Evolutionary conservation across 2,797 vertebrate species (phyloP).

Genomic region (Phylloscopus collybita): DNA sequence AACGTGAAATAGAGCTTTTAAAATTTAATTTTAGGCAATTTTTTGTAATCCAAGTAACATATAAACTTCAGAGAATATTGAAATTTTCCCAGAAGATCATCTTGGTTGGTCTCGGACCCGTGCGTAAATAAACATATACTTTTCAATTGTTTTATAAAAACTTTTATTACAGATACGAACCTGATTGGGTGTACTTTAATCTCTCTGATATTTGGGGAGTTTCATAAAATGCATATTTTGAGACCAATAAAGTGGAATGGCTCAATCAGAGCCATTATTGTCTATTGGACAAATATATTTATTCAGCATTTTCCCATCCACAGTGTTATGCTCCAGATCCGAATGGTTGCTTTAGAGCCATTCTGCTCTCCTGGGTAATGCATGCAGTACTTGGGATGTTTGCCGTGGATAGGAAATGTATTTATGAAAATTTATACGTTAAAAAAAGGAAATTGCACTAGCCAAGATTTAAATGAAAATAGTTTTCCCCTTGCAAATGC

Average conservation of each 20-base stretch:
- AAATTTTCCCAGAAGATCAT: constrained; percentile 56
- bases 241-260: constrained; percentile 58
- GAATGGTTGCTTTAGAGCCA: constrained; percentile 70
- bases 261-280: constrained; percentile 69
- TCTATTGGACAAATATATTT: constrained; percentile 54
- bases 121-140: constrained; percentile 64
- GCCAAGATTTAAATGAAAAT: constrained; percentile 50
- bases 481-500: constrained; percentile 9
- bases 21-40: neutral
- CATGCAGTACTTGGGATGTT: constrained; percentile 44
- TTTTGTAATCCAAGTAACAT: constrained; percentile 39
- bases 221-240: constrained; percentile 63
- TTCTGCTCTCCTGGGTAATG: constrained; percentile 67
- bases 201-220: constrained; percentile 68
- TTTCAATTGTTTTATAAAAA: constrained; percentile 72
- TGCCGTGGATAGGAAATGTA: constrained; percentile 61
- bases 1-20: constrained; percentile 12
- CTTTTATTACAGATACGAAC: constrained; percentile 64
- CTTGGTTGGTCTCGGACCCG: constrained; percentile 62
- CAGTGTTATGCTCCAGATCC: constrained; percentile 61
- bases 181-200: constrained; percentile 69
- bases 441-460: constrained; percentile 40
- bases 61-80: constrained; percentile 56
- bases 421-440: constrained; percentile 60
- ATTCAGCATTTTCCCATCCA: constrained; percentile 59